These are phyloP conservation scores for Panthera tigris DNA, from an alignment of 2,113 vertebrate genomes.

Conservation along the genomic window DNA sequence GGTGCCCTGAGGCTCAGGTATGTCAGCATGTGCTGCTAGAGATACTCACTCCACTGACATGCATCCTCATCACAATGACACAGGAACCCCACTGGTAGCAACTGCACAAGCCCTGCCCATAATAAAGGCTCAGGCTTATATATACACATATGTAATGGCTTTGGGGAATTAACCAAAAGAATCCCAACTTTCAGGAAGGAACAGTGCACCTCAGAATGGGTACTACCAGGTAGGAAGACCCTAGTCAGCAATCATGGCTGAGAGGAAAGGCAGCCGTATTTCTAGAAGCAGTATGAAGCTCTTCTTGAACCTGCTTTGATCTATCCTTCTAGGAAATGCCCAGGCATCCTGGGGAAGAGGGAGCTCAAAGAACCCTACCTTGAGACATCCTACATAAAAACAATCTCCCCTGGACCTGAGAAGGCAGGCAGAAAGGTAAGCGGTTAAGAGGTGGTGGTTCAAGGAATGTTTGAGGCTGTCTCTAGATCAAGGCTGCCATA, in stretches of 20 bases:
- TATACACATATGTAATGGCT: background rate
- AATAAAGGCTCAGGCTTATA: background rate
- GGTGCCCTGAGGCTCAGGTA: background rate
- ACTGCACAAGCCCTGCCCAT: background rate
- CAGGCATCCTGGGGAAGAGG: background rate
- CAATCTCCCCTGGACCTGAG: background rate
- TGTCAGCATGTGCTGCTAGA: no score
- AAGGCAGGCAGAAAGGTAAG: background rate
- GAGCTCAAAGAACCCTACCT: background rate
- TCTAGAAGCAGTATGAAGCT: background rate
- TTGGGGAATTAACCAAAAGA: background rate
- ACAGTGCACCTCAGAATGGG: background rate
- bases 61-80: background rate
- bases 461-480: background rate
- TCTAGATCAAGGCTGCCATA: background rate
- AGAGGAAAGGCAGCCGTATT: background rate
- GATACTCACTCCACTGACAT: background rate
- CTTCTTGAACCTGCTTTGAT: background rate
- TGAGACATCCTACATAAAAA: background rate
- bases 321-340: background rate
- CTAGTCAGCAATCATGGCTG: background rate
- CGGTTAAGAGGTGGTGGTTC: background rate
- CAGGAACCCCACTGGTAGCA: background rate
- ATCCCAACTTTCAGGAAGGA: background rate
- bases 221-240: background rate